Evolutionary conservation across 2,113 vertebrate genomes (phyloP).

Genomic region (Polypterus senegalus): DNA sequence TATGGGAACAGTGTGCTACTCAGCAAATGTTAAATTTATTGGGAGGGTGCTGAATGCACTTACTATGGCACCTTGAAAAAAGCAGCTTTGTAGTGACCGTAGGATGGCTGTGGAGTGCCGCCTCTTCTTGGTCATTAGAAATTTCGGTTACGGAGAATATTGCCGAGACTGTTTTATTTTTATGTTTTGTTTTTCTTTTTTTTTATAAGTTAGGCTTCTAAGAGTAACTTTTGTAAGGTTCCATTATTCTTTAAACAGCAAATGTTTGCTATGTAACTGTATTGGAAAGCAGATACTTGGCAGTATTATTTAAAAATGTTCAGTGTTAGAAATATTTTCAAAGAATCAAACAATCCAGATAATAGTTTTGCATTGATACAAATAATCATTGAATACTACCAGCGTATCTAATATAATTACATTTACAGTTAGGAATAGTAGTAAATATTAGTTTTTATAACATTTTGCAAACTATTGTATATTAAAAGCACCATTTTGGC

Average conservation of each 20-base stretch:
- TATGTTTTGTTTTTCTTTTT: conserved; percentile 28
- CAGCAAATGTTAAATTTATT: too few relatives aligned
- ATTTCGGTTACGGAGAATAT: conserved; percentile 14
- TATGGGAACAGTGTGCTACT: too few relatives aligned
- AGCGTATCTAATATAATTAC: conserved; percentile 48
- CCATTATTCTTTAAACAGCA: conserved; percentile 3
- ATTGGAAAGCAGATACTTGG: conserved; percentile 8
- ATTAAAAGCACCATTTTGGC: conserved; percentile 2
- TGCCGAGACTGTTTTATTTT: conserved; percentile 20
- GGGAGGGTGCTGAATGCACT: too few relatives aligned
- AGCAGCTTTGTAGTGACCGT: conserved; percentile 21
- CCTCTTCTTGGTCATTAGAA: conserved; percentile 6
- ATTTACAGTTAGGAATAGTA: conserved; percentile 58
- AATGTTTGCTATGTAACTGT: conserved; percentile 9
- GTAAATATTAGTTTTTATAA: conserved; percentile 41
- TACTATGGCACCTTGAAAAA: not conserved
- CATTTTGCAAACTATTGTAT: conserved; percentile 11
- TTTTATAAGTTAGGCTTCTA: conserved; percentile 14
- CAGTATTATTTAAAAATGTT: conserved; percentile 27
- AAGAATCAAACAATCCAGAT: conserved; percentile 14
- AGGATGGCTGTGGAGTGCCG: conserved; percentile 4
- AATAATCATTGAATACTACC: conserved; percentile 43
- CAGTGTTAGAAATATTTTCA: conserved; percentile 10
- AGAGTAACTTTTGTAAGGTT: conserved; percentile 6
- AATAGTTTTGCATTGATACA: conserved; percentile 26